phyloP scores from a whole-genome alignment of 2,797 vertebrate genomes.

The Peromyscus attwateri region DNA sequence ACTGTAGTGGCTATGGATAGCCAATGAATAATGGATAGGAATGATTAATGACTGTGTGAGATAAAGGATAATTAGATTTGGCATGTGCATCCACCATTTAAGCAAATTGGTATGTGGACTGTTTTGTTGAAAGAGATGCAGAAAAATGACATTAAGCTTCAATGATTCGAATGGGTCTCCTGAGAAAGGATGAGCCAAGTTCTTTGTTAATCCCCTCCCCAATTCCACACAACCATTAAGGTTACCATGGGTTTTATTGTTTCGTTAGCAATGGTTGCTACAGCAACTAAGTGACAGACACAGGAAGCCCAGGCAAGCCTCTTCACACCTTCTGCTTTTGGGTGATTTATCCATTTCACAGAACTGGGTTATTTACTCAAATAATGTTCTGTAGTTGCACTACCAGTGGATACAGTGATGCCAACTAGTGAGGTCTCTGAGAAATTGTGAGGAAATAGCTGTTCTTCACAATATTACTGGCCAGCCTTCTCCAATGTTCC shows the following conservation, averaged over 20 bases:
- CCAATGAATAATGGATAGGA: constrained; percentile 76
- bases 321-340: constrained; percentile 40
- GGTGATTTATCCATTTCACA: constrained; percentile 63
- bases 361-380: constrained; percentile 50
- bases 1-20: constrained; percentile 55
- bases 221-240: constrained; percentile 60
- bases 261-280: constrained; percentile 56
- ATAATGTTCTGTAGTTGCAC: neutral
- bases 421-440: neutral
- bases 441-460: neutral
- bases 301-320: neutral
- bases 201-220: constrained; percentile 48
- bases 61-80: constrained; percentile 80
- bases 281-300: constrained; percentile 60
- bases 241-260: constrained; percentile 66
- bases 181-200: constrained; percentile 65
- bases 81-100: constrained; percentile 79
- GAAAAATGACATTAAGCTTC: constrained; percentile 76
- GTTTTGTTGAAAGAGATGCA: constrained; percentile 73
- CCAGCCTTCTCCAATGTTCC: neutral
- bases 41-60: constrained; percentile 80
- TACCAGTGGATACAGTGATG: neutral
- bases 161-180: constrained; percentile 67
- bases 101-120: constrained; percentile 76
- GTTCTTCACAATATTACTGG: neutral